Evolutionary conservation across 2,113 vertebrate genomes (phyloP), one percentile per base, ranked within the genome.

Genomic region (Xiphophorus hellerii): DNA sequence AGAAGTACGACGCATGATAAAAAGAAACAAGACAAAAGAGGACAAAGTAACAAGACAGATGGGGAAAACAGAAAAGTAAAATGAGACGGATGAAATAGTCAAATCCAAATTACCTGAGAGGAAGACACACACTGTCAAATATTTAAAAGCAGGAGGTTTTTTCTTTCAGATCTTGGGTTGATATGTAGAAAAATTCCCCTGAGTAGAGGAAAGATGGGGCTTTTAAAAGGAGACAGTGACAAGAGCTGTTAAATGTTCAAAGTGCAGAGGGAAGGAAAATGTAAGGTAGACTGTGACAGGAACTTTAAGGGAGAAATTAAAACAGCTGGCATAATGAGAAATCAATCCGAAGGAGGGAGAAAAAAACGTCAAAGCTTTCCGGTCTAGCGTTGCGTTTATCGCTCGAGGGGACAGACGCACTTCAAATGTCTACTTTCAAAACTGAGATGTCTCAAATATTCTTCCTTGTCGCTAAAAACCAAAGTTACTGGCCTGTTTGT

Each of bases 1-100:
- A 76, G 62, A 48, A 69, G 73, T 69, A 54, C 10, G 37, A 70
- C 1, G 30, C 64, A 39, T 48, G 72, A 86, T 74, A 63, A 63
- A 73, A 74, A 77, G 67, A 33, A 66, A 35, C 72, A 54, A 70
- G 67, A 73, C n/a, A 76, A 69, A 62, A 42, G 29, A 33, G 33
- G 58, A 54, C 29, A 9, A 44, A 74, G 68, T 42, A 74, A 66
- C 35, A 72, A 62, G 77, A 83, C 37, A 80, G 83, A 83, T 73
- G n/a, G n/a, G 61, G 69, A 73, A 22, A 62, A 44, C 35, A 64
- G 58, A 69, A 44, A 22, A 31, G 48, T 25, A 74, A 74, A 74
- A 83, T 75, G 68, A 83, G 86, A 84, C 73, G 33, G 71, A 86
- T 54, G 66, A 86, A 89, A 84, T 51, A 76, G 39, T 83, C 60